Percentiles rank a stretch among this genome's conserved stretches.
These are phyloP conservation scores for Dolichoris vasculosae DNA, from an alignment of 1,140 invertebrate genomes.

Conservation along the genomic window DNA sequence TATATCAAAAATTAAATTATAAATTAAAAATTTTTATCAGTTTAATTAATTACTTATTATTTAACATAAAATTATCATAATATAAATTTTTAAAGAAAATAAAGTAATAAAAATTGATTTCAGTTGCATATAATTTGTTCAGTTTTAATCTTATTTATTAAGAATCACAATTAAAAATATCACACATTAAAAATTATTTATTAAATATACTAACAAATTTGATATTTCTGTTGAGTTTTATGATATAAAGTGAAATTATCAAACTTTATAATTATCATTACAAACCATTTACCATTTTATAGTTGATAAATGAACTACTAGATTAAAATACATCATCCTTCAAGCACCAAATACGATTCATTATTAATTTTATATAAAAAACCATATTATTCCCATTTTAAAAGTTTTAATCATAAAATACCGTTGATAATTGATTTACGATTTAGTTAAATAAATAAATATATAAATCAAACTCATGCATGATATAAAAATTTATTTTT, in stretches of 20 bases:
- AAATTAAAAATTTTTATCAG: too few relatives aligned
- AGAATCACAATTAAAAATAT: not conserved
- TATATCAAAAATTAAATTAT: too few relatives aligned
- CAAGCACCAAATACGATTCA: not conserved
- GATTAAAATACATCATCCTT: not conserved
- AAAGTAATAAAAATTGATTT: too few relatives aligned
- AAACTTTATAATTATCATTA: not conserved
- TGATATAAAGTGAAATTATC: not conserved
- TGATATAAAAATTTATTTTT: not conserved
- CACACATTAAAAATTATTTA: too few relatives aligned
- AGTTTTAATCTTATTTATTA: not conserved
- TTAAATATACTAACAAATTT: not conserved
- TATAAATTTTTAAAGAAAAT: too few relatives aligned
- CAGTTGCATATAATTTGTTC: not conserved
- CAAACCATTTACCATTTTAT: not conserved
- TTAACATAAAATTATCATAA: too few relatives aligned
- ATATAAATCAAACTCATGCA: not conserved
- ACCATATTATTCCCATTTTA: not conserved
- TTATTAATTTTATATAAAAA: not conserved
- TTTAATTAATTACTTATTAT: too few relatives aligned
- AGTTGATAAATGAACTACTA: too few relatives aligned
- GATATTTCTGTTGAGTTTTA: not conserved
- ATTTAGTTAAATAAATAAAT: not conserved
- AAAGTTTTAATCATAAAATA: not conserved
- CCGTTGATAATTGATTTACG: too few relatives aligned